A percentile compares a stretch with the other conserved stretches of the same genome.
These are phyloP conservation scores for Arctopsyche grandis DNA, from an alignment of 1,140 invertebrate genomes.

Conservation along the genomic window DNA sequence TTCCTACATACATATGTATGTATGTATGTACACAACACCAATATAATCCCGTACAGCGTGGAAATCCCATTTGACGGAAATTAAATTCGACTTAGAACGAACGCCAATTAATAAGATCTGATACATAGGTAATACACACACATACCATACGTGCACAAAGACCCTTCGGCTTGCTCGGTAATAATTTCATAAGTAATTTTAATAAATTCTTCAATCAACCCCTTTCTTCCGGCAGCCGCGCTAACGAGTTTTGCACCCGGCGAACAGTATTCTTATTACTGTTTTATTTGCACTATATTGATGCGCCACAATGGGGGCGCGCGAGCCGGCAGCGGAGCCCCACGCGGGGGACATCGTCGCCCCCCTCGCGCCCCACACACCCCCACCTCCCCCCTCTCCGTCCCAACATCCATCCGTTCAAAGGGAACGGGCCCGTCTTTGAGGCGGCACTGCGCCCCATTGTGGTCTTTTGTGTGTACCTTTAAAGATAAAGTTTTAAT, in stretches of 20 bases:
- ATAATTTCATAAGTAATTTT: conserved; percentile 53
- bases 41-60: too few species aligned
- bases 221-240: conserved; percentile 50
- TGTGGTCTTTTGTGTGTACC: conserved; percentile 53
- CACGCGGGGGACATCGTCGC: not conserved
- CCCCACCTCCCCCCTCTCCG: conserved; percentile 5
- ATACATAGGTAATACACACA: not conserved
- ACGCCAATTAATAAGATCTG: too few species aligned
- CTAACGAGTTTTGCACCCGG: conserved; percentile 54
- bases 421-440: conserved; percentile 44
- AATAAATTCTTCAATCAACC: conserved; percentile 56
- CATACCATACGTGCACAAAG: too few species aligned
- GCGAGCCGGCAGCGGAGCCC: conserved; percentile 33
- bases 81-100: too few species aligned
- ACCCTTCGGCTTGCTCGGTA: conserved; percentile 39
- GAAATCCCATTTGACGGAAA: too few species aligned
- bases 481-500: conserved; percentile 56
- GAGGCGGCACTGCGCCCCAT: conserved; percentile 48
- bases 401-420: too few species aligned
- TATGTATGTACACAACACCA: too few species aligned
- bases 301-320: conserved; percentile 53
- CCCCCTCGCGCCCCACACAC: too few species aligned
- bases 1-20: too few species aligned
- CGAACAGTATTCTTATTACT: conserved; percentile 55
- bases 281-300: conserved; percentile 56